A percentile compares a stretch with the other conserved stretches of the same genome.
These are phyloP conservation scores for Amyelois transitella DNA, from an alignment of 1,140 invertebrate species.

Conservation along the genomic window DNA sequence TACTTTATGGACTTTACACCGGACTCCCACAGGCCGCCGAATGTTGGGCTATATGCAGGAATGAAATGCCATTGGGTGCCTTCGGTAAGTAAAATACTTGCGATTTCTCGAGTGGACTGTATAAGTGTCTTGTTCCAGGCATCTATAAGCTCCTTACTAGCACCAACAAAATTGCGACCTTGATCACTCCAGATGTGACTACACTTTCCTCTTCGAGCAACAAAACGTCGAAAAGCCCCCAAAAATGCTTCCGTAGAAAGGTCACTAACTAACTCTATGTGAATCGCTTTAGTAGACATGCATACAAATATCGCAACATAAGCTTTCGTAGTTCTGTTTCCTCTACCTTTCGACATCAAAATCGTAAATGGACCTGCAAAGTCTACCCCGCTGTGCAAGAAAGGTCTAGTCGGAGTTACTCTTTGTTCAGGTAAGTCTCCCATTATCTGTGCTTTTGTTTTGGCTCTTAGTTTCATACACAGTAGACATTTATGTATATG, in stretches of 20 bases:
- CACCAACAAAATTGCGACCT: constrained; percentile 16
- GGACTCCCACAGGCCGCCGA: neutral
- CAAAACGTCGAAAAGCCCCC: constrained; percentile 18
- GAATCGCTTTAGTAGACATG: constrained; percentile 16
- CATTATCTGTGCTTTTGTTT: constrained; percentile 7
- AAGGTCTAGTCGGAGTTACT: neutral
- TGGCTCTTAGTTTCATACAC: constrained; percentile 6
- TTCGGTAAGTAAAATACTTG: neutral
- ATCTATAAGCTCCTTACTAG: constrained; percentile 12
- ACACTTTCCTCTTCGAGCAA: constrained; percentile 14
- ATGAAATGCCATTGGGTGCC: neutral
- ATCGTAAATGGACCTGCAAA: constrained; percentile 5
- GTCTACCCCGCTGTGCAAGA: neutral
- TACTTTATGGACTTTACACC: neutral
- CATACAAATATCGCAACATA: constrained; percentile 20
- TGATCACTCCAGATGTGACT: constrained; percentile 19
- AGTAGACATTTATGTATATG: constrained; percentile 3
- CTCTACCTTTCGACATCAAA: constrained; percentile 11
- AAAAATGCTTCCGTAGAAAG: constrained; percentile 14
- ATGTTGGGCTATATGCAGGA: neutral
- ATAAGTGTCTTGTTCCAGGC: constrained; percentile 4
- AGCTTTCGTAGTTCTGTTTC: constrained; percentile 9
- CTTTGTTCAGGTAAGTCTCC: neutral
- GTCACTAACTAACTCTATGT: constrained; percentile 15
- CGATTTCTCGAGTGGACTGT: neutral